Evolutionary conservation across 1,140 invertebrate genomes (phyloP).

Genomic region (Drosophila nasuta): DNA sequence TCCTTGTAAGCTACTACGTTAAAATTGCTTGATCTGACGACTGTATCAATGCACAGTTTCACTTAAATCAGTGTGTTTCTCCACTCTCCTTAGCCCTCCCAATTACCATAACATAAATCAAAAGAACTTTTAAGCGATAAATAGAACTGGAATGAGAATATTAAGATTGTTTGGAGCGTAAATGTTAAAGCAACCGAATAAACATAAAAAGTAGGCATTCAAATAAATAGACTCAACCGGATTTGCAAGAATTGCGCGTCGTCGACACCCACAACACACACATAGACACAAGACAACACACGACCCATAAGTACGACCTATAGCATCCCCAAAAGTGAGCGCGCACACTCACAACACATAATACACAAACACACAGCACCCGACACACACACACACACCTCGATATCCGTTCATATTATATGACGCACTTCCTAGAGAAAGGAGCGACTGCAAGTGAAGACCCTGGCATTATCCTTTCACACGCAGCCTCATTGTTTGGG

Average conservation of each 20-base stretch:
- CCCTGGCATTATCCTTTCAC: conserved; percentile 82
- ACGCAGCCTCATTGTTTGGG: conserved; percentile 61
- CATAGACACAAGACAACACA: conserved; percentile 28
- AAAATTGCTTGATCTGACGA: conserved; percentile 20
- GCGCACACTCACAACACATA: conserved; percentile 14
- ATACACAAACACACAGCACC: conserved; percentile 29
- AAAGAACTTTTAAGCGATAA: conserved; percentile 47
- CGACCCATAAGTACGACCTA: background rate
- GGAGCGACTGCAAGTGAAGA: conserved; percentile 69
- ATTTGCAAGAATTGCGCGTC: conserved; percentile 64
- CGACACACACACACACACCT: conserved; percentile 45
- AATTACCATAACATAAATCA: conserved; percentile 76
- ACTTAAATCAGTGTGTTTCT: background rate
- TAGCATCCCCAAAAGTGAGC: conserved; percentile 28
- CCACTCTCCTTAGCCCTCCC: conserved; percentile 5
- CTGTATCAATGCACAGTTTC: background rate
- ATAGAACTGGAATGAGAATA: conserved; percentile 7
- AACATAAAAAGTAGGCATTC: conserved; percentile 78
- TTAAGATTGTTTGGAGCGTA: conserved; percentile 23
- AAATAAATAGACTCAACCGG: conserved; percentile 80
- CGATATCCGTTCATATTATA: conserved; percentile 50
- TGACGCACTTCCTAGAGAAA: conserved; percentile 67
- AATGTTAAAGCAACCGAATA: conserved; percentile 64
- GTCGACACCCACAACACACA: conserved; percentile 52
- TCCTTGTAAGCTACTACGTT: conserved; percentile 8